Evolutionary conservation across 2,888 invertebrate genomes (phyloP).

Genomic region (Pheosia gnoma): DNA sequence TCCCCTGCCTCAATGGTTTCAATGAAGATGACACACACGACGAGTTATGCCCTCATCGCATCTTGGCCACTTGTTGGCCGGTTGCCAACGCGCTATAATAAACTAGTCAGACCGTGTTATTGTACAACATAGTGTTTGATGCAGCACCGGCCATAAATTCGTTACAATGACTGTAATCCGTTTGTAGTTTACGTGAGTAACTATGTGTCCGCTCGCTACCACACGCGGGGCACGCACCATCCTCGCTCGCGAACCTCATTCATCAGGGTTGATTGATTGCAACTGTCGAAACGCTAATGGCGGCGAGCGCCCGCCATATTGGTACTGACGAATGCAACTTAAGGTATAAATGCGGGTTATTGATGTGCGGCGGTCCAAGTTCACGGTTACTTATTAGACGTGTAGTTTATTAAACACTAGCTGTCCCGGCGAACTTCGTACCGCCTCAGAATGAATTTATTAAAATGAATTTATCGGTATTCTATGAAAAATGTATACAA

Average conservation of each 20-base stretch:
- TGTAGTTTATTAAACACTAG: slow-evolving; percentile 72
- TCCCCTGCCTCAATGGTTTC: neutral
- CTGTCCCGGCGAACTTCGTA: too few species aligned
- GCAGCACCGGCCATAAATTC: neutral
- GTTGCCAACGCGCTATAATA: neutral
- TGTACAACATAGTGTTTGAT: slow-evolving; percentile 7
- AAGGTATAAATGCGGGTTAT: slow-evolving; percentile 77
- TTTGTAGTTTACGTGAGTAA: slow-evolving; percentile 1
- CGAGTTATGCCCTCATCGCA: slow-evolving; percentile 1
- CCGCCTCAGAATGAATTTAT: too few species aligned
- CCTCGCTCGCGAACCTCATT: slow-evolving; percentile 69
- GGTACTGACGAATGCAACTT: slow-evolving; percentile 69
- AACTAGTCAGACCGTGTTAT: neutral
- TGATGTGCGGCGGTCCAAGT: slow-evolving; percentile 71
- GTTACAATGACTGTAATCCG: neutral
- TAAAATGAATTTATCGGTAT: too few species aligned
- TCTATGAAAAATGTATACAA: too few species aligned
- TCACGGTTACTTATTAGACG: slow-evolving; percentile 77
- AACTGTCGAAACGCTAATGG: slow-evolving; percentile 81
- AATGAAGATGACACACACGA: slow-evolving; percentile 3
- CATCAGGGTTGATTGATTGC: slow-evolving; percentile 82
- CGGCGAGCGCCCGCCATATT: slow-evolving; percentile 75
- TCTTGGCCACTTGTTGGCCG: neutral
- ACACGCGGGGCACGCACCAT: slow-evolving; percentile 49
- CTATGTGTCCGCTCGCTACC: slow-evolving; percentile 48